phyloP scores from a whole-genome alignment of 2,888 invertebrate genomes.

The Drosophila neoperkinsi region DNA sequence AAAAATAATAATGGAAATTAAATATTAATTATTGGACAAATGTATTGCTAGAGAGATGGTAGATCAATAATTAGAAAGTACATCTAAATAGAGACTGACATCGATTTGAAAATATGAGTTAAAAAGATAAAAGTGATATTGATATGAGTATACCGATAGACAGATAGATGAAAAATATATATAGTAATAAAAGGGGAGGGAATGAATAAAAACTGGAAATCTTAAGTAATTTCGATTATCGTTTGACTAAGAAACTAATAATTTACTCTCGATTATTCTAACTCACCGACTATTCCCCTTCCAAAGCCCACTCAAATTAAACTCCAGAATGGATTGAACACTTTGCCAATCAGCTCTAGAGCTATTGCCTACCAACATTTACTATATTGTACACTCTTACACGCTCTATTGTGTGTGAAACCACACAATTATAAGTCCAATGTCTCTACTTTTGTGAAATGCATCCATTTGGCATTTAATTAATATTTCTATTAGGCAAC shows the following conservation, averaged over 20 bases:
- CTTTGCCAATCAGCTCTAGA: neutral
- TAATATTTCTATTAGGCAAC: slow-evolving; percentile 44
- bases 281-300: neutral
- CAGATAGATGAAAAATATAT: neutral
- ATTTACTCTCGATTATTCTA: neutral
- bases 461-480: slow-evolving; percentile 47
- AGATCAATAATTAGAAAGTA: neutral
- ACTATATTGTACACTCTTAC: neutral
- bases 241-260: neutral
- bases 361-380: neutral
- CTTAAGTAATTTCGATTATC: too few species aligned
- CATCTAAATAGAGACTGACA: neutral
- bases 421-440: neutral
- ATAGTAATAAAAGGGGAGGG: neutral
- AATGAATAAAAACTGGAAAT: too few species aligned
- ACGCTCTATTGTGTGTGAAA: too few species aligned
- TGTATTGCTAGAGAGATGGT: neutral
- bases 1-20: neutral
- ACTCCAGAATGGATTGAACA: neutral
- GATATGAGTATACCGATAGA: neutral
- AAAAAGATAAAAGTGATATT: neutral
- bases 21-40: neutral
- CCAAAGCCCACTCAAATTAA: neutral
- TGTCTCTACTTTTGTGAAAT: neutral
- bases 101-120: neutral